A percentile compares a stretch with the other conserved stretches of the same genome.
phyloP scores from a whole-genome alignment of 2,797 vertebrate genomes.

The Merluccius polli region DNA sequence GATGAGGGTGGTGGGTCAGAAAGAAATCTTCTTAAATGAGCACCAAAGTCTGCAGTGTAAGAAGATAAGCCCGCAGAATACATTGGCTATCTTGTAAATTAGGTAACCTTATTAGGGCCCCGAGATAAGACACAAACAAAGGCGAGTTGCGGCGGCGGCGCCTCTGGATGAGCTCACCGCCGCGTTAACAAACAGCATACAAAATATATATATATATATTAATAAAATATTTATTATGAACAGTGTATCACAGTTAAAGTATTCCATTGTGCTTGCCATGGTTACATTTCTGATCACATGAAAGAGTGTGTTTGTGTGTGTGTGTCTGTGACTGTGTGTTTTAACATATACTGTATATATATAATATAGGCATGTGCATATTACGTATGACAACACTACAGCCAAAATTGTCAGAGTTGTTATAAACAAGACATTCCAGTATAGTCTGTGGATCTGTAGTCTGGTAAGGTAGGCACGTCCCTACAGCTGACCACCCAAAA shows the following conservation, averaged over 20 bases:
- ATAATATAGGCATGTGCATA: constrained; percentile 63
- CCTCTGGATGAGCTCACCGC: not conserved
- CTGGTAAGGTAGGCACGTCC: constrained; percentile 49
- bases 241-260: constrained; percentile 23
- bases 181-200: constrained; percentile 15
- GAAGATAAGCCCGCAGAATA: constrained; percentile 53
- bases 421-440: constrained; percentile 52
- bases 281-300: constrained; percentile 61
- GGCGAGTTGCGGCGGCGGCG: not conserved
- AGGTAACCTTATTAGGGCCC: constrained; percentile 30
- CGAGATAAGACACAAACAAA: constrained; percentile 32
- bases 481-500: constrained; percentile 65
- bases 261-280: constrained; percentile 67
- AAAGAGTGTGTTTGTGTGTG: constrained; percentile 20
- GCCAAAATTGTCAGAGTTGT: constrained; percentile 32
- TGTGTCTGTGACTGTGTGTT: not conserved
- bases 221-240: constrained; percentile 40
- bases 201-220: constrained; percentile 50
- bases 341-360: not conserved
- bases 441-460: constrained; percentile 54
- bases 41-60: constrained; percentile 52
- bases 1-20: constrained; percentile 55
- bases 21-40: constrained; percentile 69
- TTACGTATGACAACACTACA: constrained; percentile 48
- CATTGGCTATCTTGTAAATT: constrained; percentile 34